Base-by-base conservation (phyloP, 2,797 vertebrate genomes). In the Coccyzus lansbergi region DNA sequence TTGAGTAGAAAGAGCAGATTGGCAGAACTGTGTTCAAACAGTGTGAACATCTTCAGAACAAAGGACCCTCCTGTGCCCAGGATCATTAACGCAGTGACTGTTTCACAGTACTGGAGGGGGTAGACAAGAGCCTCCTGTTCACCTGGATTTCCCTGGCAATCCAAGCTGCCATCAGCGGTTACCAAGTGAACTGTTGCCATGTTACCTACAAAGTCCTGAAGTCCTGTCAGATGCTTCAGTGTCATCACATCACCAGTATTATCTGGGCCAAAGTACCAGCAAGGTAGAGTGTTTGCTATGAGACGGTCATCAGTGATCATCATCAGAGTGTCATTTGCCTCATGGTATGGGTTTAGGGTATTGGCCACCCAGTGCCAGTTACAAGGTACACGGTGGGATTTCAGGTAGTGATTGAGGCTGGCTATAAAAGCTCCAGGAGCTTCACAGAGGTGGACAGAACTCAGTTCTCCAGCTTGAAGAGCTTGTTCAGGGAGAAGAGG, bases 141-240 rank as follows among this genome's bases (percentile, higher is more conserved):
- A 1, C 99, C 99, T 0, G 99, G 99, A 65, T 99, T 99, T 70
- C 99, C 99, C 95, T 99, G 99, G 95, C 99, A 99, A 97, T 99
- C 99, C 78, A 99, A 99, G 92, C 99, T 99, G 28, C 99, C 99
- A 64, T 99, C 99, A 15, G 99, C 99, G 2, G 99, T 99, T 80
- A 99, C 98, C 96, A 99, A 71, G 93, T 99, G 98, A 33, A 99
- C 94, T 1, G 97, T 68, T 16, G 67, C 92, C 98, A 99, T 98
- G 94, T 96, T 97, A 6, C 97, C 97, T 31, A 98, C 96, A 55
- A 99, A 99, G 10, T 31, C 86, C 95, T 98, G 98, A 94, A 99
- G 97, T 53, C 99, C 99, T 16, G 98, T 97, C 75, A 99, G 94
- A 72, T 99, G 98, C 25, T 98, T 98, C 93, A 98, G 95, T 16